Conservation (phyloP, 2,888 invertebrate species). For the Phlogophora meticulosa region DNA sequence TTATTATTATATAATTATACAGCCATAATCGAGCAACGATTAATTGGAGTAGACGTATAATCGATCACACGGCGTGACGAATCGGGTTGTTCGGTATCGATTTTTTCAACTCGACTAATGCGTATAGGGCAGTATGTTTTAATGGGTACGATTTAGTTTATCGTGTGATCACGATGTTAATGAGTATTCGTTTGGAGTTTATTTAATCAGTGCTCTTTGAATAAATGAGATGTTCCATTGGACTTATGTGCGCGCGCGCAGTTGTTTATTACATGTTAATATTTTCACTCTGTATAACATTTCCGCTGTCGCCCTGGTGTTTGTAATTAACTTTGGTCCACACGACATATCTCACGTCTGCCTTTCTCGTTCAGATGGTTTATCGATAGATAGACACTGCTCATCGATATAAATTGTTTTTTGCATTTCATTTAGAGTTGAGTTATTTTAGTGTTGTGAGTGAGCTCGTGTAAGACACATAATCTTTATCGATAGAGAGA, state of each 20-base stretch:
- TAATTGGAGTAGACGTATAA: slow-evolving; percentile 85
- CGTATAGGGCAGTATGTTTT: slow-evolving; percentile 71
- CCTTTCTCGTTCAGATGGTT: slow-evolving; percentile 52
- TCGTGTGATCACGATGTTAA: slow-evolving; percentile 81
- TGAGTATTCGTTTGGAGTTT: slow-evolving; percentile 78
- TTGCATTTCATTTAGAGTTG: slow-evolving; percentile 56
- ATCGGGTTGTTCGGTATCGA: slow-evolving; percentile 73
- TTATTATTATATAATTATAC: slow-evolving; percentile 85
- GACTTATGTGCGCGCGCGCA: slow-evolving; percentile 68
- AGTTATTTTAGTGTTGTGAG: slow-evolving; percentile 37
- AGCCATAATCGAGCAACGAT: slow-evolving; percentile 77
- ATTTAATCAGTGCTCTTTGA: slow-evolving; percentile 73
- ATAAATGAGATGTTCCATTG: slow-evolving; percentile 78
- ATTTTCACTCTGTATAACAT: slow-evolving; percentile 65
- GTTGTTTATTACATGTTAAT: slow-evolving; percentile 70
- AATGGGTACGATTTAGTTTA: slow-evolving; percentile 78
- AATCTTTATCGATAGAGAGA: slow-evolving; percentile 41
- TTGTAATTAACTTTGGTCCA: slow-evolving; percentile 62
- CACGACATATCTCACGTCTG: slow-evolving; percentile 57
- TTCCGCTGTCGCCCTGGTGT: slow-evolving; percentile 62
- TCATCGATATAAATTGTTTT: slow-evolving; percentile 55
- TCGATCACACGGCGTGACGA: slow-evolving; percentile 82
- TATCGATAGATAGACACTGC: slow-evolving; percentile 49
- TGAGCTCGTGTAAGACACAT: slow-evolving; percentile 22
- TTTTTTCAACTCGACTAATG: slow-evolving; percentile 65